Conservation (phyloP, 1,140 invertebrate species). For the Bicyclus anynana region DNA sequence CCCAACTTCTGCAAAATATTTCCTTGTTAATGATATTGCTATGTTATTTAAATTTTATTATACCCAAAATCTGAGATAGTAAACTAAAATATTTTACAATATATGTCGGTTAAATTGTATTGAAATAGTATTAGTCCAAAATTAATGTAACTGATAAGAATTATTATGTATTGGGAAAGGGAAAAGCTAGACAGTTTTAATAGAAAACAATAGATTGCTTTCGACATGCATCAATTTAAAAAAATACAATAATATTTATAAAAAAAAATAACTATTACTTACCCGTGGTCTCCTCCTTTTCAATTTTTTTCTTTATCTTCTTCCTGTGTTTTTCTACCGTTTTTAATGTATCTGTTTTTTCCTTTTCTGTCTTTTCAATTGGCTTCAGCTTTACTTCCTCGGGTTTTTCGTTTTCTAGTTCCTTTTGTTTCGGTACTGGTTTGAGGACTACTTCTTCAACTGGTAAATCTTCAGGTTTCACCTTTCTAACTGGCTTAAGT, state of each 20-base stretch:
- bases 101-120: not conserved
- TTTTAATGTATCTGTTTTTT: not conserved
- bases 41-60: constrained; percentile 5
- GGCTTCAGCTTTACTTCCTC: constrained; percentile 27
- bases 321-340: not conserved
- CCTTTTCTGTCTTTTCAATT: constrained; percentile 11
- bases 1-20: constrained; percentile 63
- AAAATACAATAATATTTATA: not conserved
- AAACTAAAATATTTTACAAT: not conserved
- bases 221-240: constrained; percentile 22
- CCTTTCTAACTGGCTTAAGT: constrained; percentile 41
- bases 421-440: constrained; percentile 14
- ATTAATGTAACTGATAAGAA: not conserved
- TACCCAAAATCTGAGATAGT: constrained; percentile 1
- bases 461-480: constrained; percentile 16
- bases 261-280: not conserved
- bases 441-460: not conserved
- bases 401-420: constrained; percentile 35
- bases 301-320: constrained; percentile 25
- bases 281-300: constrained; percentile 20
- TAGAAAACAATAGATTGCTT: not conserved
- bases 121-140: not conserved
- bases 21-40: constrained; percentile 22
- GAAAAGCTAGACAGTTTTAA: not conserved
- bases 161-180: not conserved